Percentiles rank a stretch among this genome's conserved stretches.
Conservation (phyloP, 2,888 invertebrate genomes). For the Urechis unicinctus region DNA sequence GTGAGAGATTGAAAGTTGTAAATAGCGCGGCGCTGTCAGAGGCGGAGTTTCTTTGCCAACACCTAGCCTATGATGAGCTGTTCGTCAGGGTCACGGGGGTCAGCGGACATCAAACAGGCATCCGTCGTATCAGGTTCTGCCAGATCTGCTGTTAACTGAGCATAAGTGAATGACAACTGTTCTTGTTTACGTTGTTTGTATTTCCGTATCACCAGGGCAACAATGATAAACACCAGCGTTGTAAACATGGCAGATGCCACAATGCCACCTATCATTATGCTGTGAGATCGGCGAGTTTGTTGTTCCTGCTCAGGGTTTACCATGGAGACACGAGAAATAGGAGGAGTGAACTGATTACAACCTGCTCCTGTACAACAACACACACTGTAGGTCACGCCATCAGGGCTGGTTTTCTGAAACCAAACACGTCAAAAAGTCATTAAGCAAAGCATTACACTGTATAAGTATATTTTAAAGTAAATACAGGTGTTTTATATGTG, state of each 20-base stretch:
- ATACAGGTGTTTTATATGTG: too few relatives aligned
- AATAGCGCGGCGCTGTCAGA: too few relatives aligned
- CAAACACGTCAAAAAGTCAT: too few relatives aligned
- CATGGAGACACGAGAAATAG: not conserved
- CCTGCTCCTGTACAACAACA: not conserved
- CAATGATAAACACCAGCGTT: not conserved
- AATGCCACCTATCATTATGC: not conserved
- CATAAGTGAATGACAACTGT: conserved; percentile 2
- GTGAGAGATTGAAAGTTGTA: too few relatives aligned
- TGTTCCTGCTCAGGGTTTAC: not conserved
- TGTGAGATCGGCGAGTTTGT: not conserved
- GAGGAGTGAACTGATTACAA: not conserved
- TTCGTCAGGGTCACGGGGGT: too few relatives aligned
- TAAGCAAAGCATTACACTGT: too few relatives aligned
- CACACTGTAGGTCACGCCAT: not conserved
- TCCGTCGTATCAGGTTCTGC: not conserved
- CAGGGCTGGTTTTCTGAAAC: too few relatives aligned
- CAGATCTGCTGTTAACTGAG: conserved; percentile 5
- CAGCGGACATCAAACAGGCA: too few relatives aligned
- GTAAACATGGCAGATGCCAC: not conserved
- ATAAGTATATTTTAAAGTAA: too few relatives aligned
- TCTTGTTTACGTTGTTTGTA: not conserved
- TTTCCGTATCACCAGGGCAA: not conserved
- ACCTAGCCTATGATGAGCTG: too few relatives aligned
- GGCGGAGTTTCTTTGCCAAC: too few relatives aligned